Conservation (phyloP, 2,113 vertebrate genomes). For the Microcebus tavaratra region DNA sequence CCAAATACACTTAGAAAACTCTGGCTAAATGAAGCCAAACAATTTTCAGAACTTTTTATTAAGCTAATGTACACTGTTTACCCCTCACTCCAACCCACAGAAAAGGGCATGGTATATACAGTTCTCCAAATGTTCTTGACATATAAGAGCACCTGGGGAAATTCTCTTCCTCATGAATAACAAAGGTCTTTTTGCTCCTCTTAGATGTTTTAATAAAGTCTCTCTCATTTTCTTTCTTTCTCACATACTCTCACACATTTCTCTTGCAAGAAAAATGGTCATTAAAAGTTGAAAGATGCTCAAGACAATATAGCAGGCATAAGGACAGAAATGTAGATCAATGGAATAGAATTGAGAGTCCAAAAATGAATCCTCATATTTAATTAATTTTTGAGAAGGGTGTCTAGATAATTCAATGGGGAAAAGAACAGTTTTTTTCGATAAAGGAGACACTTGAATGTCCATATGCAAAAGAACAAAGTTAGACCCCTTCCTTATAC, state of each 20-base stretch:
- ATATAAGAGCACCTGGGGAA: neutral
- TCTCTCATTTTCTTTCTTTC: slow-evolving; percentile 59
- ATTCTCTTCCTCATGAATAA: neutral
- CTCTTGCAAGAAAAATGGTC: slow-evolving; percentile 55
- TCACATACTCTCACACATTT: slow-evolving; percentile 61
- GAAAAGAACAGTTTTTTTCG: neutral
- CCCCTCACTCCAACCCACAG: neutral
- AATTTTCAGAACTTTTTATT: neutral
- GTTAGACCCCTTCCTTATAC: neutral
- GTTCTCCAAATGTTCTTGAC: slow-evolving; percentile 14
- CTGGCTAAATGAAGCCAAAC: neutral
- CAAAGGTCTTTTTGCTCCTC: slow-evolving; percentile 23
- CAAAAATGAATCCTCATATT: slow-evolving; percentile 48
- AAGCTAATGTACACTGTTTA: neutral
- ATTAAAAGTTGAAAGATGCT: slow-evolving; percentile 63
- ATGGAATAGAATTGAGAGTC: neutral
- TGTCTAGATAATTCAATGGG: neutral
- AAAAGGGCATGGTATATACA: neutral
- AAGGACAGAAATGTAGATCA: slow-evolving; percentile 44
- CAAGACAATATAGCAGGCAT: neutral
- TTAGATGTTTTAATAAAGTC: slow-evolving; percentile 41
- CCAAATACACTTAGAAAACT: neutral
- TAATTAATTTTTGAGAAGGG: slow-evolving; percentile 46
- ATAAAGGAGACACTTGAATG: neutral
- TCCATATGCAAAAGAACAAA: neutral